phyloP scores from a whole-genome alignment of 1,140 invertebrate species.

The Papilio polytes region DNA sequence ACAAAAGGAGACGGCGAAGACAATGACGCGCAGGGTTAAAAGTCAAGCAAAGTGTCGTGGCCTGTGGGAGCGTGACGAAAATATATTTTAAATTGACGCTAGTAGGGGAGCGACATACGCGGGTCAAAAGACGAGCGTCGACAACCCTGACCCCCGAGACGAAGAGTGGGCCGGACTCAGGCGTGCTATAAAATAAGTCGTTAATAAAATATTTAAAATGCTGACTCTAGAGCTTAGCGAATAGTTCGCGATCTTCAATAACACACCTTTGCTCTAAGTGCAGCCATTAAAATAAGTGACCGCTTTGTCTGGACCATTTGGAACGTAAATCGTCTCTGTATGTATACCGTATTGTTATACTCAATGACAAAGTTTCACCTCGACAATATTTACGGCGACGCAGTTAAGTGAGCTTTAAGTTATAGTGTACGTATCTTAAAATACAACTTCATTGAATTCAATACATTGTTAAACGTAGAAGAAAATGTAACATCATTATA shows the following conservation, averaged over 20 bases:
- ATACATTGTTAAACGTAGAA: conserved; percentile 2
- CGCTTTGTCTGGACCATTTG: conserved; percentile 56
- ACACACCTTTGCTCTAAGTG: conserved; percentile 49
- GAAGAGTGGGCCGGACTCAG: conserved; percentile 68
- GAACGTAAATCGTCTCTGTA: conserved; percentile 43
- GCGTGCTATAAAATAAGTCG: conserved; percentile 44
- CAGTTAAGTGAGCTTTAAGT: conserved; percentile 14
- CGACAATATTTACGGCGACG: conserved; percentile 14
- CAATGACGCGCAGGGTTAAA: conserved; percentile 81
- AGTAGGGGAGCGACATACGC: conserved; percentile 56
- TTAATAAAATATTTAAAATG: conserved; percentile 68
- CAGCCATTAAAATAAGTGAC: conserved; percentile 64
- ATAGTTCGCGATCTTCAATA: conserved; percentile 57
- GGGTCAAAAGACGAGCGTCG: conserved; percentile 81
- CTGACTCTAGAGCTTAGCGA: conserved; percentile 47
- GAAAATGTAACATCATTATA: not conserved
- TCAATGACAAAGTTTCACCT: conserved; percentile 30
- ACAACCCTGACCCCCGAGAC: conserved; percentile 79
- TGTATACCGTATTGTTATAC: conserved; percentile 38
- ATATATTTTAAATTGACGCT: conserved; percentile 55
- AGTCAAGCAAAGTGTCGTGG: conserved; percentile 80
- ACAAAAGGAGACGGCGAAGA: conserved; percentile 65
- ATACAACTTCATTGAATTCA: conserved; percentile 32
- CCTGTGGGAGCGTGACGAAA: conserved; percentile 67
- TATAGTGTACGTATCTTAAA: conserved; percentile 24